Evolutionary conservation across 1,140 invertebrate species (phyloP).

Genomic region (Dysdera silvatica): DNA sequence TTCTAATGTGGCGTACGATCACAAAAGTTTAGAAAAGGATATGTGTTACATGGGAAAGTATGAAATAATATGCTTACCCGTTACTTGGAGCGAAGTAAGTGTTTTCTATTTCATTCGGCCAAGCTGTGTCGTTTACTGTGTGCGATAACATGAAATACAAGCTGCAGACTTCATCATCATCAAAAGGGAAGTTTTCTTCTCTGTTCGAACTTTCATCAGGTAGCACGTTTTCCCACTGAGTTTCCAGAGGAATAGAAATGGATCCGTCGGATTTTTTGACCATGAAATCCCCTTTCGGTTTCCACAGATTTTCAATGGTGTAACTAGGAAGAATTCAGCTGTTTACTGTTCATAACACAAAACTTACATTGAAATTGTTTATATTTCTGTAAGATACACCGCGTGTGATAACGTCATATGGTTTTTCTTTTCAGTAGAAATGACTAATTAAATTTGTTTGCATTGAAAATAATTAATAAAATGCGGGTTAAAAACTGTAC

Average conservation of each 20-base stretch:
- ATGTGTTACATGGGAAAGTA: neutral
- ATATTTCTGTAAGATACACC: too few species aligned
- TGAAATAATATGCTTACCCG: too few species aligned
- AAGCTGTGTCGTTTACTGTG: neutral
- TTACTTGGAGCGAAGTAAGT: too few species aligned
- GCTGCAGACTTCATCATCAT: constrained; percentile 9
- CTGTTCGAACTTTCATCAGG: too few species aligned
- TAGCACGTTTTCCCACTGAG: too few species aligned
- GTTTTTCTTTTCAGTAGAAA: too few species aligned
- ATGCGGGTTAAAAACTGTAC: too few species aligned
- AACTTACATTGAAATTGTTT: neutral
- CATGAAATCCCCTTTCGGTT: neutral
- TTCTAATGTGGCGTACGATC: too few species aligned
- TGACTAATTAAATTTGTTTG: constrained; percentile 6
- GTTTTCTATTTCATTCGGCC: neutral
- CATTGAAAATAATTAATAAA: neutral
- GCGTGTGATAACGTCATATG: too few species aligned
- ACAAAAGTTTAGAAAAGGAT: too few species aligned
- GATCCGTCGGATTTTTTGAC: neutral
- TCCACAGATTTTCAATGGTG: neutral
- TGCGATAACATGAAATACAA: constrained; percentile 15
- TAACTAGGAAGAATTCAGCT: neutral
- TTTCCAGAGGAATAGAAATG: too few species aligned
- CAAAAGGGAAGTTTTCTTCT: neutral
- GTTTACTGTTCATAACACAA: neutral